Evolutionary conservation across 2,888 invertebrate genomes (phyloP), one percentile per base, ranked within the genome.

Genomic region (Acleris laterana): DNA sequence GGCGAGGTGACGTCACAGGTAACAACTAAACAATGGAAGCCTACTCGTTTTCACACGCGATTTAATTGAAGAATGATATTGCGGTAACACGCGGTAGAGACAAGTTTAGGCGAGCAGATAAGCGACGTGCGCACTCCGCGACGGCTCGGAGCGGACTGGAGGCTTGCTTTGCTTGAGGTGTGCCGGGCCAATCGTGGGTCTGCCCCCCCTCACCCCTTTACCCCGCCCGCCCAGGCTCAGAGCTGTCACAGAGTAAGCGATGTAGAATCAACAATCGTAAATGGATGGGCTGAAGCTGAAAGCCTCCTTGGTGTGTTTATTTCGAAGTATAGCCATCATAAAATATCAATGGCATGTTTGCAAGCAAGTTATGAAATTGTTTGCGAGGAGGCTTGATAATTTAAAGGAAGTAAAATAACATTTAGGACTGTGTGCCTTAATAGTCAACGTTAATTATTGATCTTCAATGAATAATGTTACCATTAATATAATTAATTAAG

Each of bases 1-100:
- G 71, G 52, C 72, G 55, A n/a, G 46, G 48, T 71, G 72, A 78
- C 76, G 80, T 81, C 81, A 82, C 83, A 76, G 74, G 76, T 20
- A 64, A 57, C 69, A 79, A 77, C 75, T 74, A 77, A 75, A 80
- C 82, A 80, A 77, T 69, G 69, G 57, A 51, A 51, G 49, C 51
- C 66, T 68, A 71, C 63, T 63, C 62, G 63, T 71, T 75, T 76
- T 70, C 79, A 80, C 80, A 73, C 78, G 71, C 76, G 74, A 74
- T 80, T 90, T 88, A 87, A 88, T 89, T 86, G 85, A 87, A 80
- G 79, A 84, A 81, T 84, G 76, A 77, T 81, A 79, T 85, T 82
- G 83, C 82, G 77, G 74, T 79, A 79, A 79, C 81, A 84, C 88
- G 87, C 86, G 83, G 74, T 74, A 75, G 72, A 68, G 74, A 66